These are phyloP conservation scores for Nesogale talazaci DNA, from an alignment of 2,113 vertebrate genomes.

Conservation along the genomic window DNA sequence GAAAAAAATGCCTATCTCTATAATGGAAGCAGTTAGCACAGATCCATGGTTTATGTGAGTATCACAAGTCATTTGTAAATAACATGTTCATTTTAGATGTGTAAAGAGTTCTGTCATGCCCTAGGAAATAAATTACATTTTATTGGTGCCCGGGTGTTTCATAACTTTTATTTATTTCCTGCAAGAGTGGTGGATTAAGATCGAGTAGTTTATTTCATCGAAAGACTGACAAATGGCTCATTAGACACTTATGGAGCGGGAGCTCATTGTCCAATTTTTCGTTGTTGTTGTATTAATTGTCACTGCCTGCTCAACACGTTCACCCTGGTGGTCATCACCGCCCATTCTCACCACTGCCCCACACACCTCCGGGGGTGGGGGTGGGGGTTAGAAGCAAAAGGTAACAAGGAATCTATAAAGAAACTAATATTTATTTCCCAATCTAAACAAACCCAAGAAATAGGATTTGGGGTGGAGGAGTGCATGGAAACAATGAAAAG, in stretches of 20 bases:
- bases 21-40: slow-evolving; percentile 85
- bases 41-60: slow-evolving; percentile 83
- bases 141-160: slow-evolving; percentile 87
- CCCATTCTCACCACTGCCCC: slow-evolving; percentile 39
- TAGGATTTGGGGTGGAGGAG: slow-evolving; percentile 79
- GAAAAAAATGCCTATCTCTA: slow-evolving; percentile 81
- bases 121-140: slow-evolving; percentile 88
- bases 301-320: slow-evolving; percentile 82
- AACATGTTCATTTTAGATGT: slow-evolving; percentile 86
- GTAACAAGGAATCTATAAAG: slow-evolving; percentile 57
- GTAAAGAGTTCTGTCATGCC: slow-evolving; percentile 86
- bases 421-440: slow-evolving; percentile 78
- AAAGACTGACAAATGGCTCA: slow-evolving; percentile 89
- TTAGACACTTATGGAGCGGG: slow-evolving; percentile 87
- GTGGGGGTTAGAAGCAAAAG: slow-evolving; percentile 14
- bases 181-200: slow-evolving; percentile 89
- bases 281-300: slow-evolving; percentile 83
- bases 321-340: slow-evolving; percentile 82
- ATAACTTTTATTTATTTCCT: slow-evolving; percentile 90
- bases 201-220: slow-evolving; percentile 88
- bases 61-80: slow-evolving; percentile 87
- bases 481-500: slow-evolving; percentile 80
- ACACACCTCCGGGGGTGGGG: slow-evolving; percentile 35
- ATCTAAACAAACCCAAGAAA: slow-evolving; percentile 79
- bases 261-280: slow-evolving; percentile 84